Conservation (phyloP, 2,113 vertebrate species). For the Sylvia atricapilla region DNA sequence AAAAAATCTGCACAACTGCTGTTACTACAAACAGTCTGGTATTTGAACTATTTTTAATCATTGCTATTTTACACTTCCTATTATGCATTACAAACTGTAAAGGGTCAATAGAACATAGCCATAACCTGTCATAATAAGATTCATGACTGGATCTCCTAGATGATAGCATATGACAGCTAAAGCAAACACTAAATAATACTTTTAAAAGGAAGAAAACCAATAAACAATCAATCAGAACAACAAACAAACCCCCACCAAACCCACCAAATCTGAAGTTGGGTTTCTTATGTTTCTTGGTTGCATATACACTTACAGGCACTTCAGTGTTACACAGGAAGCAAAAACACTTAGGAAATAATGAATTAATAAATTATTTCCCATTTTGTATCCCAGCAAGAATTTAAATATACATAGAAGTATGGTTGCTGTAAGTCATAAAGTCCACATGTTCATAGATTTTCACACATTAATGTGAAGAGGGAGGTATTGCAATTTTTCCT, state of each 20-base stretch:
- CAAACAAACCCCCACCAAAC: neutral
- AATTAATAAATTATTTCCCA: neutral
- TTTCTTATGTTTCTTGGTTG: neutral
- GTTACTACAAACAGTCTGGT: neutral
- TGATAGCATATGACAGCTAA: neutral
- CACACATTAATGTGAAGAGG: neutral
- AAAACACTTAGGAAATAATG: neutral
- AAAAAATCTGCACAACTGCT: neutral
- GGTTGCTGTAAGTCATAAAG: neutral
- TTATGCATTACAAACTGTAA: neutral
- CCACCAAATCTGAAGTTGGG: fast-evolving
- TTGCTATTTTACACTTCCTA: neutral
- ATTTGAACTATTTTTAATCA: neutral
- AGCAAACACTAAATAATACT: neutral
- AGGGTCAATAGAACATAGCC: neutral
- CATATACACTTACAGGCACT: fast-evolving
- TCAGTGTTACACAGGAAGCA: neutral
- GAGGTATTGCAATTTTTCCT: neutral
- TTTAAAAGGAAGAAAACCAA: neutral
- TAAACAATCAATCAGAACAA: no score
- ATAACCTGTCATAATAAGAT: neutral
- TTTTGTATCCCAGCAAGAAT: neutral
- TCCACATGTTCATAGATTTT: neutral
- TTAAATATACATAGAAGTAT: neutral
- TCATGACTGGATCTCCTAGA: neutral